Percentiles rank a stretch among this genome's conserved stretches.
Evolutionary conservation across 2,888 invertebrate species (phyloP).

Genomic region (Volucella bombylans): DNA sequence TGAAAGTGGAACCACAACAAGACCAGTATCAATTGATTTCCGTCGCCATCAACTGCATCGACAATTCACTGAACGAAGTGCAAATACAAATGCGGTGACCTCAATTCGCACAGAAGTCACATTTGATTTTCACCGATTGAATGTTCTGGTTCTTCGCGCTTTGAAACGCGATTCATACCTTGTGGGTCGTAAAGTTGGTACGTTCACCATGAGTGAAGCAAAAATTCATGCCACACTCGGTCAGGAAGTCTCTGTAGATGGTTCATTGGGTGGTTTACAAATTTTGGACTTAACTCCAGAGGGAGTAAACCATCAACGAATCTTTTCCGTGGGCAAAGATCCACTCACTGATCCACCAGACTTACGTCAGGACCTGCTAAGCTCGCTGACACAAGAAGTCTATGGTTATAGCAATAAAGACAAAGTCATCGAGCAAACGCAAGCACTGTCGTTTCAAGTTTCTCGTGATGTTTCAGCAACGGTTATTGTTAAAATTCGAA

Average conservation of each 20-base stretch:
- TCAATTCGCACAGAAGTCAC: constrained; percentile 89
- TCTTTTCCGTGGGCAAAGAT: constrained; percentile 92
- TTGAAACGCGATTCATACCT: constrained; percentile 88
- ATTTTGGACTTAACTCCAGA: constrained; percentile 93
- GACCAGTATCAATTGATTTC: constrained; percentile 52
- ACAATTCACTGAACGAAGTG: constrained; percentile 47
- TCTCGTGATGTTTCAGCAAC: constrained; percentile 79
- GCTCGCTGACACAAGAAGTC: constrained; percentile 81
- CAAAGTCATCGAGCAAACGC: constrained; percentile 78
- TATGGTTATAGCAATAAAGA: constrained; percentile 79
- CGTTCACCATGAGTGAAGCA: constrained; percentile 95
- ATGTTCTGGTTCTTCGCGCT: constrained; percentile 92
- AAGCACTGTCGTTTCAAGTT: constrained; percentile 82
- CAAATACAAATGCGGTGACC: constrained; percentile 24
- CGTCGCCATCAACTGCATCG: constrained; percentile 48
- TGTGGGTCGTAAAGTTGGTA: constrained; percentile 94
- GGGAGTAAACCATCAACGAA: constrained; percentile 91
- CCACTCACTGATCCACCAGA: constrained; percentile 84
- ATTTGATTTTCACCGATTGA: constrained; percentile 96
- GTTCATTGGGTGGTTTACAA: constrained; percentile 96
- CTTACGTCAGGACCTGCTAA: constrained; percentile 78
- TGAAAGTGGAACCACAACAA: neutral
- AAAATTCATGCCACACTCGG: constrained; percentile 91
- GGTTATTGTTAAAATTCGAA: constrained; percentile 83
- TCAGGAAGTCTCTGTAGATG: constrained; percentile 86